A percentile compares a stretch with the other conserved stretches of the same genome.
phyloP scores from a whole-genome alignment of 2,113 vertebrate species.

The Myotis lucifugus region DNA sequence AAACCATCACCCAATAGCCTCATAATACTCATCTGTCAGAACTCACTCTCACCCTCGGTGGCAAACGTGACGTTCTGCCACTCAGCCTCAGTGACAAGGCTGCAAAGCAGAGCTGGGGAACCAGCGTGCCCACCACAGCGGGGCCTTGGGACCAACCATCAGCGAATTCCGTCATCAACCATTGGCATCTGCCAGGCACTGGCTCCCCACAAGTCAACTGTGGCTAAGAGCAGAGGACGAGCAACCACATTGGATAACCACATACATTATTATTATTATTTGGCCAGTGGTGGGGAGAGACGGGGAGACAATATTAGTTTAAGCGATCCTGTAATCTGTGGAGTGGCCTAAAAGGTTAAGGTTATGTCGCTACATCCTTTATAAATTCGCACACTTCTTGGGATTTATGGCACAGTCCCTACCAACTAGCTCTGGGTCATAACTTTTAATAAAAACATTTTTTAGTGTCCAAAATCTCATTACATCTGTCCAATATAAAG shows the following conservation, averaged over 20 bases:
- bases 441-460: constrained; percentile 84
- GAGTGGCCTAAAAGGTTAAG: constrained; percentile 72
- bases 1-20: neutral
- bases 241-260: neutral
- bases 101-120: neutral
- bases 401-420: constrained; percentile 77
- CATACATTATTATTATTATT: neutral
- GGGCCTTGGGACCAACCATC: neutral
- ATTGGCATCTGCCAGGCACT: neutral
- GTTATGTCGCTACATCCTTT: constrained; percentile 58
- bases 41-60: neutral
- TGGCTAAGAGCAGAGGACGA: neutral
- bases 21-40: neutral
- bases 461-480: constrained; percentile 83
- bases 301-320: neutral
- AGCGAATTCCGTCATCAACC: neutral
- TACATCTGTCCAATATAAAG: constrained; percentile 81
- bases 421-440: constrained; percentile 80
- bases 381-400: constrained; percentile 71
- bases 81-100: neutral
- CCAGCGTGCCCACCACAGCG: rapidly evolving
- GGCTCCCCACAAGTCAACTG: neutral
- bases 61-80: neutral
- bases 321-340: constrained; percentile 49
- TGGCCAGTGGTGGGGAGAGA: neutral